Conservation (phyloP, 2,113 vertebrate species). For the Myiozetetes cayanensis region DNA sequence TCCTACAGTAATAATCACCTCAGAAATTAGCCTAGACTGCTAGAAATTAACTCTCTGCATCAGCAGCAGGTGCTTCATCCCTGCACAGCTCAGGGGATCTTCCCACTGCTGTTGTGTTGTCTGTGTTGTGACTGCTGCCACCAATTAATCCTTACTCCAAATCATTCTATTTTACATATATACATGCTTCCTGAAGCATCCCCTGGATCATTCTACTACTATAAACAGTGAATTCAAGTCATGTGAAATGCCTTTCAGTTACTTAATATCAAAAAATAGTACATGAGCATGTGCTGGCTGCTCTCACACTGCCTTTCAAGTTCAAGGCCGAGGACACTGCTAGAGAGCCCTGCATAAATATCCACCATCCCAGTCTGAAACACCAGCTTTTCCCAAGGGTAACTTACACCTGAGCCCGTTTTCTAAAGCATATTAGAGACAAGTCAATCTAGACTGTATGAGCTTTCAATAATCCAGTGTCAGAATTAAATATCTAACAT, state of each 20-base stretch:
- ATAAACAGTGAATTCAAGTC: background rate
- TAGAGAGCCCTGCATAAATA: background rate
- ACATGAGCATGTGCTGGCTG: background rate
- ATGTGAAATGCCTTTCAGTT: constrained; percentile 31
- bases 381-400: background rate
- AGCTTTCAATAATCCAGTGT: background rate
- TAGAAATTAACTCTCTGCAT: background rate
- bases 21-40: background rate
- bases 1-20: background rate
- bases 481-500: background rate
- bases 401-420: background rate
- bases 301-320: background rate
- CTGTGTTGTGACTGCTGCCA: background rate
- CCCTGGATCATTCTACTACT: background rate
- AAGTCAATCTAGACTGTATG: background rate
- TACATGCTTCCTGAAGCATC: background rate
- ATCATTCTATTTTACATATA: background rate
- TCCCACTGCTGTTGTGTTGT: background rate
- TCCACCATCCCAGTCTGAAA: background rate
- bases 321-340: background rate
- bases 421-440: background rate
- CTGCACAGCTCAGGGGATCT: background rate
- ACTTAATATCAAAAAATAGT: constrained; percentile 20
- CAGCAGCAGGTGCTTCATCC: background rate
- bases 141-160: background rate